Base-by-base conservation (phyloP, 2,888 invertebrate genomes). In the Myopa testacea region DNA sequence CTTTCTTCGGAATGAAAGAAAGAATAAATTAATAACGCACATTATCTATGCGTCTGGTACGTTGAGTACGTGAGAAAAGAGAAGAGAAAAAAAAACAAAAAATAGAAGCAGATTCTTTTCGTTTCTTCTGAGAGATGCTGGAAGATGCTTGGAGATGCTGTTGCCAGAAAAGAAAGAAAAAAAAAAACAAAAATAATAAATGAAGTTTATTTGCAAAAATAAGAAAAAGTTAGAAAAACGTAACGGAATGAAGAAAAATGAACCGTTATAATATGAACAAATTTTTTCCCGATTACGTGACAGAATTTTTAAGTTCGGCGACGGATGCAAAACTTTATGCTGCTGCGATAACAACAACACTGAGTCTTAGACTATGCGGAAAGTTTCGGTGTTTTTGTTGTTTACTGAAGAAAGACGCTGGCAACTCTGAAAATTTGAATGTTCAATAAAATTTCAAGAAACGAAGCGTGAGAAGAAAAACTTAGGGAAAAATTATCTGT, bases 231-330 rank as follows among this genome's bases (percentile, higher is more conserved):
- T 69, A 14, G 50, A 8, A 50, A 50, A 10, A 58, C 40, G 63
- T 67, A 69, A 76, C 68, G 19, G 52, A 4, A 62, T 62, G 7
- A 62, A 58, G 16, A 34, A 26, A 26, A 26, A 16, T 52, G 40
- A 71, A 65, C 52, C 38, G 50, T 68, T 50, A 80, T 86, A 85
- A 84, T 85, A 81, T 82, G 81, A 82, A 85, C 84, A 85, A 86
- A 85, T 85, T 83, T 81, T 80, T 68, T 72, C 75, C 26, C 26
- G 26, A 77, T 75, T 84, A 86, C 86, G 86, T 86, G 85, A 85
- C 85, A 84, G 63, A 73, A 73, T 73, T 73, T 81, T 72, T 26
- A 26, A 2, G 2, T 26, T 26, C 26, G 26, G 67, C 12, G 37
- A 55, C 8, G 10, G 50, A 50, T 50, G 50, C 50, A 50, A 14